Base-by-base conservation (phyloP, 2,797 vertebrate species). In the Eidolon dupreanum region DNA sequence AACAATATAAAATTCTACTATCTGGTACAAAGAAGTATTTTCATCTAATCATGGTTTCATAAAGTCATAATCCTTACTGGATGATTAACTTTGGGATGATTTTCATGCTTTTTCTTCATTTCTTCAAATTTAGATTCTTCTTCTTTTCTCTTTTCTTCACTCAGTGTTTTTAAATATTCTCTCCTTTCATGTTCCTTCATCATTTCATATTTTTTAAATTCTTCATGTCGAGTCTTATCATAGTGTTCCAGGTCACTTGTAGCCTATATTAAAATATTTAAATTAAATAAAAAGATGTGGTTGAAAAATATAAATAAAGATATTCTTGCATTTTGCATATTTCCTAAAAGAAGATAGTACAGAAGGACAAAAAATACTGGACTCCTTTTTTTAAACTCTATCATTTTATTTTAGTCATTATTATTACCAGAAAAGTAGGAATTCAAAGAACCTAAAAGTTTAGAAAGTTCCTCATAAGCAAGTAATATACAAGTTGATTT, bases 191-290 rank as follows among this genome's bases (percentile, higher is more conserved):
- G 99, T 95, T 99, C 99, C 97, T 99, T 99, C 99, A 99, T 99
- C 99, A 99, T 99, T 97, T 99, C 99, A 0, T 99, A 99, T 90
- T 96, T 99, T 98, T 99, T 99, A 97, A 99, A 99, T 97, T 99
- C 99, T 93, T 99, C 99, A 22, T 99, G 99, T 19, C 99, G 99
- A 61, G 99, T 99, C 97, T 99, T 99, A 98, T 99, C 99, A 61
- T 98, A 99, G 96, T 99, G 99, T 98, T 99, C 99, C 98, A 99
- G 98, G 97, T 99, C 99, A 70, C 98, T 99, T 63, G 99, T 99
- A 57, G 99, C 99, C 99, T 99, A 89, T 74, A 97, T 96, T 57
- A 12, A 20, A 85, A 90, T 63, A 78, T 16, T 36, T 91, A 82
- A 79, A 92, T 53, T 41, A 68, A 59, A 51, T 65, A 81, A 91